Percentiles rank a stretch among this genome's conserved stretches.
These are phyloP conservation scores for Mythimna lalbum DNA, from an alignment of 2,888 invertebrate species.

Conservation along the genomic window DNA sequence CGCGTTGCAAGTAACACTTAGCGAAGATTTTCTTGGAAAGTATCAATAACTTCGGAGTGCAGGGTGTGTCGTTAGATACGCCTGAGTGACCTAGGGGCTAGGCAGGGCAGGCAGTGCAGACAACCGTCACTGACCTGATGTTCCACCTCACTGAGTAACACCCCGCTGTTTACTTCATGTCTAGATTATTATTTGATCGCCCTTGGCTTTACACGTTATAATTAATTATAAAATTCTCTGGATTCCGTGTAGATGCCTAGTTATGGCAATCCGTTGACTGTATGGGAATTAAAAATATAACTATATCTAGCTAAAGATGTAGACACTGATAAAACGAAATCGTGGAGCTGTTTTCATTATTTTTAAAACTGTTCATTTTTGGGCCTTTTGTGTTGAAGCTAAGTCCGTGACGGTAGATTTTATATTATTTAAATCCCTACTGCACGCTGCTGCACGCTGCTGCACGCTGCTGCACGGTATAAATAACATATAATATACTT, in stretches of 20 bases:
- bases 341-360: too few relatives aligned
- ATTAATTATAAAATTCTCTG: neutral
- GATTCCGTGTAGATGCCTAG: too few relatives aligned
- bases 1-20: slow-evolving; percentile 32
- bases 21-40: slow-evolving; percentile 42
- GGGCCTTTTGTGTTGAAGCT: too few relatives aligned
- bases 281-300: too few relatives aligned
- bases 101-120: slow-evolving; percentile 7
- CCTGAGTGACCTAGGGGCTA: slow-evolving; percentile 9
- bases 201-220: too few relatives aligned
- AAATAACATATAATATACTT: too few relatives aligned
- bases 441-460: too few relatives aligned
- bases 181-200: neutral
- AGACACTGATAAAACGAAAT: too few relatives aligned
- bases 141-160: slow-evolving; percentile 26
- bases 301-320: too few relatives aligned
- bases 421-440: neutral
- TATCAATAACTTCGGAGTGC: slow-evolving; percentile 43
- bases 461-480: too few relatives aligned
- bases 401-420: neutral
- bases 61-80: slow-evolving; percentile 19
- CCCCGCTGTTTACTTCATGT: slow-evolving; percentile 15
- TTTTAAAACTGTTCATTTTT: too few relatives aligned
- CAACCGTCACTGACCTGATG: slow-evolving; percentile 5
- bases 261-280: too few relatives aligned